Evolutionary conservation across 2,888 invertebrate genomes (phyloP).

Genomic region (Cerastoderma edule): DNA sequence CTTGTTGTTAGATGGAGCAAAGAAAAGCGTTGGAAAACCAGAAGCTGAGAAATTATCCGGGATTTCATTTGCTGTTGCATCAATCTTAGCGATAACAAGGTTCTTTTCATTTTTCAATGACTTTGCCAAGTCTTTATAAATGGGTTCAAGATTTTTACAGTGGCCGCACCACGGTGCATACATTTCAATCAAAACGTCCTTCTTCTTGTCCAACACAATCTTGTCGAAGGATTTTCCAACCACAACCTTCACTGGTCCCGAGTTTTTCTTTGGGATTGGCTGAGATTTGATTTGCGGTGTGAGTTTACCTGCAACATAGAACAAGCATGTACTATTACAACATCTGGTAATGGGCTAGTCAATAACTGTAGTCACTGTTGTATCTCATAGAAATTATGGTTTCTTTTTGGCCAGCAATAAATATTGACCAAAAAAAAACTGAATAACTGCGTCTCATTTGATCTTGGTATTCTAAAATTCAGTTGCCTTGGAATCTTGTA

Average conservation of each 20-base stretch:
- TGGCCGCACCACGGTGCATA: conserved; percentile 87
- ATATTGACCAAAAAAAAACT: too few species aligned
- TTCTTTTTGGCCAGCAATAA: too few species aligned
- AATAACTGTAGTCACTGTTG: too few species aligned
- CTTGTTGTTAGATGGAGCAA: conserved; percentile 82
- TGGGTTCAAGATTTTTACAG: conserved; percentile 86
- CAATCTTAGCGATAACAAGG: conserved; percentile 82
- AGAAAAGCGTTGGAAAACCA: conserved; percentile 86
- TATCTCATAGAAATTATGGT: too few species aligned
- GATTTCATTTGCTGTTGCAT: conserved; percentile 85
- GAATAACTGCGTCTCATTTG: too few species aligned
- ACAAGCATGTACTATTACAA: too few species aligned
- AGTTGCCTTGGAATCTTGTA: too few species aligned
- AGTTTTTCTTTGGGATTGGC: conserved; percentile 85
- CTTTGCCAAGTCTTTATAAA: conserved; percentile 83
- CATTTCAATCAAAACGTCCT: conserved; percentile 86
- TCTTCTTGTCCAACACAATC: conserved; percentile 84
- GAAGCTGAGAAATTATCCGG: conserved; percentile 82
- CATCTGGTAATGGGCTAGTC: too few species aligned
- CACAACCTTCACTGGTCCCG: conserved; percentile 85
- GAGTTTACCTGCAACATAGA: conserved; percentile 82
- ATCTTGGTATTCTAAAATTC: too few species aligned
- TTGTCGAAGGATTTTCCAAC: conserved; percentile 86
- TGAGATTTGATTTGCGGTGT: conserved; percentile 85
- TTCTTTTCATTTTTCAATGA: conserved; percentile 78